These are phyloP conservation scores for Heliconius charithonia DNA, from an alignment of 2,888 invertebrate genomes.

Conservation along the genomic window DNA sequence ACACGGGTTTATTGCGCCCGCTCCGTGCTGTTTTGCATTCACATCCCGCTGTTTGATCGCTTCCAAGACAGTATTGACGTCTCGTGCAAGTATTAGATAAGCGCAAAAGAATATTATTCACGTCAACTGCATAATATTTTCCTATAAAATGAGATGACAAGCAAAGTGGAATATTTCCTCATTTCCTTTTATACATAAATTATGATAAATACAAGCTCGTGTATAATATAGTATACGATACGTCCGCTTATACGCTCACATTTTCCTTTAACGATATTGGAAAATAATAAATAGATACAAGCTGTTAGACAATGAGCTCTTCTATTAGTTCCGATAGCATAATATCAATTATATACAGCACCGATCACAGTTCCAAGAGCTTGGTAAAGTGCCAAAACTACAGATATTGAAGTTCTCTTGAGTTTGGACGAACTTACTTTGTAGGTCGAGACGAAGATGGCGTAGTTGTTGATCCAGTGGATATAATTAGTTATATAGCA, in stretches of 20 bases:
- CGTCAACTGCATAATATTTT: slow-evolving; percentile 24
- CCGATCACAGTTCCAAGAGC: slow-evolving; percentile 9
- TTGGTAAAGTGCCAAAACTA: slow-evolving; percentile 29
- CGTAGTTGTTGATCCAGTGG: slow-evolving; percentile 7
- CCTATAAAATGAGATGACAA: slow-evolving; percentile 12
- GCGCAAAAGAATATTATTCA: slow-evolving; percentile 29
- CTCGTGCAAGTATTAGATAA: slow-evolving; percentile 36
- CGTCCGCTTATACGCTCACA: neutral
- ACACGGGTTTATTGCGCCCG: slow-evolving; percentile 36
- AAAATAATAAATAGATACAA: neutral
- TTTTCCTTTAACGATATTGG: neutral
- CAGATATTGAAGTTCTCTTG: slow-evolving; percentile 19
- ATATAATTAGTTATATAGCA: slow-evolving; percentile 13
- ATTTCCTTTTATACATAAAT: neutral
- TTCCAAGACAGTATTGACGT: slow-evolving; percentile 29
- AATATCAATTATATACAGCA: slow-evolving; percentile 24
- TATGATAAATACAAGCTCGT: neutral
- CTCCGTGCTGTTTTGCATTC: slow-evolving; percentile 36
- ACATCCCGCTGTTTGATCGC: slow-evolving; percentile 38
- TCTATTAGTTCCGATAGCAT: neutral
- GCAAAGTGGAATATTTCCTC: slow-evolving; percentile 15
- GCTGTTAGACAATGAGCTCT: neutral
- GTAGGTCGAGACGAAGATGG: slow-evolving; percentile 6
- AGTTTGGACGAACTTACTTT: slow-evolving; percentile 14
- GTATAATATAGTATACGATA: neutral